Evolutionary conservation across 1,140 invertebrate species (phyloP).

Genomic region (Papilio glaucus): DNA sequence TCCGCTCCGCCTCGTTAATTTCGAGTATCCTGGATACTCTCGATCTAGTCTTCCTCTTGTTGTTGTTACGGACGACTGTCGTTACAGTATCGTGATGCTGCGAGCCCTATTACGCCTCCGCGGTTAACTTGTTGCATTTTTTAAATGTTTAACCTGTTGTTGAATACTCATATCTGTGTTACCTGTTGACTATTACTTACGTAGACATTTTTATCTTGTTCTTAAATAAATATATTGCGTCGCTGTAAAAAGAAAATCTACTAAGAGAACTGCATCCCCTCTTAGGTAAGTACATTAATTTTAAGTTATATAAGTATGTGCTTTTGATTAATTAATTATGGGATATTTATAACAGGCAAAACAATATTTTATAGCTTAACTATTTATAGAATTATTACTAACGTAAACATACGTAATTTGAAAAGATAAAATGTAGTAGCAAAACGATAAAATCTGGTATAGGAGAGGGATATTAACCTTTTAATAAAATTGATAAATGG

Average conservation of each 20-base stretch:
- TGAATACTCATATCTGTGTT: conserved; percentile 78
- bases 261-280: conserved; percentile 46
- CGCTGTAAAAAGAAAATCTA: conserved; percentile 64
- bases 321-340: no score
- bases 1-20: conserved; percentile 58
- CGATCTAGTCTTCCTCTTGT: conserved; percentile 70
- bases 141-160: conserved; percentile 78
- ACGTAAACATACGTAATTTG: background rate
- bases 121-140: conserved; percentile 74
- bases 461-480: background rate
- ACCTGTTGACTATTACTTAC: conserved; percentile 80
- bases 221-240: conserved; percentile 61
- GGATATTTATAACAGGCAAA: background rate
- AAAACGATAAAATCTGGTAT: no score
- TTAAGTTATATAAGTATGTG: background rate
- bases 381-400: no score
- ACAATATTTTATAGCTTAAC: background rate
- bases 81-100: conserved; percentile 56
- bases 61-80: conserved; percentile 70
- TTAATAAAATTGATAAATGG: conserved; percentile 17
- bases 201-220: conserved; percentile 62
- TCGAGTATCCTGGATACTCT: conserved; percentile 58
- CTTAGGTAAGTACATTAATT: conserved; percentile 58
- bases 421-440: no score
- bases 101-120: conserved; percentile 47